Evolutionary conservation across 2,113 vertebrate species (phyloP).

Genomic region (Lycaon pictus): DNA sequence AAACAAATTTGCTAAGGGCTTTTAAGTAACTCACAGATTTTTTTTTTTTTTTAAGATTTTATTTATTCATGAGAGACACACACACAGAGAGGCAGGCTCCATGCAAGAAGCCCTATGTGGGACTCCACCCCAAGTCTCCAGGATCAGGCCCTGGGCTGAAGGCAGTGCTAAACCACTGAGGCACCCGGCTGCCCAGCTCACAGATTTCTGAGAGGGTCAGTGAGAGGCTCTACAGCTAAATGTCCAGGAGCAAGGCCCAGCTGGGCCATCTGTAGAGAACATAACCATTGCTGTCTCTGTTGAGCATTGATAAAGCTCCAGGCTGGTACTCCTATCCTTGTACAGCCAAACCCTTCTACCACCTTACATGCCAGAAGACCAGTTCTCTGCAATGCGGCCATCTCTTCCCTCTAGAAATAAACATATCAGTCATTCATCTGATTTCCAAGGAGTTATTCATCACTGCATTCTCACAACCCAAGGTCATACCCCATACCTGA

Average conservation of each 20-base stretch:
- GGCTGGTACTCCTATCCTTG: neutral
- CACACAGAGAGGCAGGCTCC: too few species aligned
- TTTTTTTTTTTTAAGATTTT: too few species aligned
- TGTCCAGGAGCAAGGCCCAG: neutral
- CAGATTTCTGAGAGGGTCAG: neutral
- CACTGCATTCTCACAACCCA: neutral
- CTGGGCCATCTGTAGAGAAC: neutral
- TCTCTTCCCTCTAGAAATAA: neutral
- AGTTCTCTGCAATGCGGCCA: neutral
- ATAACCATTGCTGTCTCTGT: accelerated
- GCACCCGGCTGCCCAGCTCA: neutral
- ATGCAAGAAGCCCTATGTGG: too few species aligned
- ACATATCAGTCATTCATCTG: neutral
- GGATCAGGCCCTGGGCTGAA: too few species aligned
- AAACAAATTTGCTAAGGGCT: neutral
- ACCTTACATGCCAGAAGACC: neutral
- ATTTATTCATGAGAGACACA: too few species aligned
- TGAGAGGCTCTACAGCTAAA: neutral
- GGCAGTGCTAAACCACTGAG: too few species aligned
- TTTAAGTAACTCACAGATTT: neutral
- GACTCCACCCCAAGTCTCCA: too few species aligned
- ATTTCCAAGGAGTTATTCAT: neutral
- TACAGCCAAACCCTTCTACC: neutral
- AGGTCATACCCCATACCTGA: neutral
- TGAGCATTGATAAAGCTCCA: neutral